Evolutionary conservation across 2,888 invertebrate species (phyloP), one percentile per base, ranked within the genome.

Genomic region (Acanthosepion lycidas): DNA sequence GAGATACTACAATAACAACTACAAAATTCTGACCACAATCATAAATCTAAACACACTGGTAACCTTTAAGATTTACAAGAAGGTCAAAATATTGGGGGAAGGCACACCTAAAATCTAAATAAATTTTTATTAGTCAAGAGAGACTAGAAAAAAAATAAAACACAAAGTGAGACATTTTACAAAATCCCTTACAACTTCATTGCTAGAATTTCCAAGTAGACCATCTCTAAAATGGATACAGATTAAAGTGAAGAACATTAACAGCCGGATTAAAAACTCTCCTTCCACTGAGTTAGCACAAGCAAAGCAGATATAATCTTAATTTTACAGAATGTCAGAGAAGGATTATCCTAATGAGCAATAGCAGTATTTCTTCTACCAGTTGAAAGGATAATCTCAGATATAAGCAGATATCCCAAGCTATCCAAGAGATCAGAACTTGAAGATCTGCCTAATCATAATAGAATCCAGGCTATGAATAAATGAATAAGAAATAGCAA

Each of bases 351-450:
- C n/a, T 15, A 78, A 78, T 78, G 78, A 78, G n/a, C 78, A n/a
- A 78, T 18, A 78, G 33, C n/a, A n/a, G 78, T 18, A 78, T 33
- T 78, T 59, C 78, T 33, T 42, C 15, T 78, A 78, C 3, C 15
- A 78, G 23, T 78, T 78, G 78, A 78, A 33, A 78, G 78, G 78
- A 78, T 78, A 78, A 78, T 78, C 78, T 78, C 78, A n/a, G 78
- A 78, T 78, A n/a, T 78, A n/a, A 78, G 33, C 78, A n/a, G 78
- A 78, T 78, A 78, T 78, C 78, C 78, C 78, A n/a, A 78, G 78
- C 15, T 78, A 78, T 78, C 78, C 78, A 78, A 78, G 78, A 20
- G 20, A 78, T n/a, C 78, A 33, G 9, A 78, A 78, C n/a, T 78
- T 78, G 78, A 23, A 33, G 18, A 78, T 78, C 78, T 78, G 78